Evolutionary conservation across 1,140 invertebrate species (phyloP), one percentile per base, ranked within the genome.

Genomic region (Drosophila asahinai): DNA sequence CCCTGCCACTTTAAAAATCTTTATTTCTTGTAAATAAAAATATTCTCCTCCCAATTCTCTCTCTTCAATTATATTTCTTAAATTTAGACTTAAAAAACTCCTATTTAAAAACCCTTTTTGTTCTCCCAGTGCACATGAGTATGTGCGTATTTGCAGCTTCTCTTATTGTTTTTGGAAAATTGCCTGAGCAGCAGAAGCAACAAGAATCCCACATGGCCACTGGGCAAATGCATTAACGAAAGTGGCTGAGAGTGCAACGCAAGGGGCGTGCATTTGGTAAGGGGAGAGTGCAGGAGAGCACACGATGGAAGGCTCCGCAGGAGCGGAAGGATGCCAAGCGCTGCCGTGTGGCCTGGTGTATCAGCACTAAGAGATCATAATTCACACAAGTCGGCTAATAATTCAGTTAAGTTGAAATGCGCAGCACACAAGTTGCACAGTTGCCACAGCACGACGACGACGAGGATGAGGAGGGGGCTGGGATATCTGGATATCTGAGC

Each of bases 151-250:
- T 48, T 52, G 43, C 60, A 57, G 77, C 73, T 68, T 51, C 67
- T 81, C 58, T 81, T 86, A 79, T 86, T 86, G 83, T 86, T 86
- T 63, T 79, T 43, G 36, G 65, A 70, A 78, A 86, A 83, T 83
- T 86, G 83, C 83, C 72, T 77, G 67, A 55, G 67, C 40, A 43
- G 59, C 62, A 55, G 49, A 17, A 68, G 67, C 79, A 71, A 60
- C 58, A 42, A 57, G 70, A 83, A 84, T 90, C 86, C 86, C 86
- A 90, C 86, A 90, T 90, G 86, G 86, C 86, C 86, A 90, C 67
- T 90, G 84, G 84, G 81, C 86, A 90, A 90, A 90, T 90, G 86
- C 86, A 90, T 90, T 90, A 90, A 84, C 81, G 75, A 90, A 90
- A 90, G 86, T 90, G 81, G 81, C 59, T 61, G 62, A 25, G 62